Percentiles rank a stretch among this genome's conserved stretches.
phyloP scores from a whole-genome alignment of 1,140 invertebrate species.

The Drosophila pseudoobscura region DNA sequence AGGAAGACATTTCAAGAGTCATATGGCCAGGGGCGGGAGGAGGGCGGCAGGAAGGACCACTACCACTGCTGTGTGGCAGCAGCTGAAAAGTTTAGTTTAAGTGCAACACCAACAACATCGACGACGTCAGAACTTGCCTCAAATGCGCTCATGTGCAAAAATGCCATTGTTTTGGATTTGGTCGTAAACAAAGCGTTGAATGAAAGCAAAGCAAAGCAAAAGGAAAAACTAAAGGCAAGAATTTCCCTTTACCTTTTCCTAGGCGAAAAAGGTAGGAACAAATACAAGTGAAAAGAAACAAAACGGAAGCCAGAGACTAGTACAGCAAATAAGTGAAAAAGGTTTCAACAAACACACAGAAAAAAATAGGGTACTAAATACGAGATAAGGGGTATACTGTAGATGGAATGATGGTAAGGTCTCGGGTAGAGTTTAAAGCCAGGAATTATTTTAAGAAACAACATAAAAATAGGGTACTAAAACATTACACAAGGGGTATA shows the following conservation, averaged over 20 bases:
- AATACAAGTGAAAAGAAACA: conserved; percentile 9
- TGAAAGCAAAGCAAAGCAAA: conserved; percentile 18
- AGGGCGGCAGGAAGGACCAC: neutral
- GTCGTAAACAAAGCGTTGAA: conserved; percentile 70
- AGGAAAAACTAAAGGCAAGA: conserved; percentile 31
- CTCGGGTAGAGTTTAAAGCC: no score
- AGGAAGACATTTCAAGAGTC: conserved; percentile 45
- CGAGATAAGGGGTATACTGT: neutral
- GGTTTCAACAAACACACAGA: neutral
- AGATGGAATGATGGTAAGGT: no score
- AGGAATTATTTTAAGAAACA: no score
- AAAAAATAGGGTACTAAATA: conserved; percentile 1
- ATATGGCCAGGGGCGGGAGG: conserved; percentile 19
- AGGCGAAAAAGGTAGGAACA: conserved; percentile 51
- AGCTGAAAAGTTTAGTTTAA: conserved; percentile 50
- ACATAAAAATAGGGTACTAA: neutral
- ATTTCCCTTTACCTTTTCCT: conserved; percentile 28
- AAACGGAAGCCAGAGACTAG: conserved; percentile 27
- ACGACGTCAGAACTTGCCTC: conserved; percentile 48
- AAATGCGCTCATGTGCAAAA: conserved; percentile 75
- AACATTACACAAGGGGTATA: conserved; percentile 1
- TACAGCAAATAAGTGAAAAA: conserved; percentile 37
- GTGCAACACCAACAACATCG: conserved; percentile 26
- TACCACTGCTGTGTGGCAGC: conserved; percentile 2
- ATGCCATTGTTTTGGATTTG: conserved; percentile 76